Evolutionary conservation across 1,140 invertebrate species (phyloP).

Genomic region (Berghia stephanieae): DNA sequence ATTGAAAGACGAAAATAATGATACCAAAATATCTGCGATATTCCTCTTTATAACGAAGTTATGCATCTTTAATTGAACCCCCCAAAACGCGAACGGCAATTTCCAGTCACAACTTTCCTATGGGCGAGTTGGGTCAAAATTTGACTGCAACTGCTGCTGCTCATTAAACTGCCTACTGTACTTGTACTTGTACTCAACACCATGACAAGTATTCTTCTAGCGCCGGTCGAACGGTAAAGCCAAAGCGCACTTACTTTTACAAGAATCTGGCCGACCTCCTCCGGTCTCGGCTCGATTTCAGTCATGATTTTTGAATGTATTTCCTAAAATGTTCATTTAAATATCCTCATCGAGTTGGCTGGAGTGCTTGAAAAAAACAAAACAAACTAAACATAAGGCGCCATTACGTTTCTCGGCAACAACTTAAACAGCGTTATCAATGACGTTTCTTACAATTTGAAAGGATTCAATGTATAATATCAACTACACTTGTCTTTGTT

Average conservation of each 20-base stretch:
- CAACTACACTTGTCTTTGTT: too few species aligned
- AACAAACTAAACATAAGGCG: constrained; percentile 15
- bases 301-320: constrained; percentile 53
- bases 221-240: neutral
- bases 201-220: neutral
- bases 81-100: too few species aligned
- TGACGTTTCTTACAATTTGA: constrained; percentile 58
- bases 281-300: constrained; percentile 52
- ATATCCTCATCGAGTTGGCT: neutral
- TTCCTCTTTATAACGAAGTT: too few species aligned
- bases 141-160: too few species aligned
- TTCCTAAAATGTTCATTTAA: neutral
- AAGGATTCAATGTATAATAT: too few species aligned
- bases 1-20: too few species aligned
- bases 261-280: constrained; percentile 63
- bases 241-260: constrained; percentile 53
- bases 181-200: neutral
- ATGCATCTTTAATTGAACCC: too few species aligned
- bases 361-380: neutral
- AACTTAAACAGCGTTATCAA: constrained; percentile 50
- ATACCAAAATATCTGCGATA: too few species aligned
- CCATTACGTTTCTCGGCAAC: constrained; percentile 60
- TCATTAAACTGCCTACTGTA: too few species aligned
- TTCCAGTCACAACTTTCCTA: too few species aligned
- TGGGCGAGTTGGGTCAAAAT: too few species aligned